These are phyloP conservation scores for Chelon labrosus DNA, from an alignment of 2,797 vertebrate genomes.

Conservation along the genomic window DNA sequence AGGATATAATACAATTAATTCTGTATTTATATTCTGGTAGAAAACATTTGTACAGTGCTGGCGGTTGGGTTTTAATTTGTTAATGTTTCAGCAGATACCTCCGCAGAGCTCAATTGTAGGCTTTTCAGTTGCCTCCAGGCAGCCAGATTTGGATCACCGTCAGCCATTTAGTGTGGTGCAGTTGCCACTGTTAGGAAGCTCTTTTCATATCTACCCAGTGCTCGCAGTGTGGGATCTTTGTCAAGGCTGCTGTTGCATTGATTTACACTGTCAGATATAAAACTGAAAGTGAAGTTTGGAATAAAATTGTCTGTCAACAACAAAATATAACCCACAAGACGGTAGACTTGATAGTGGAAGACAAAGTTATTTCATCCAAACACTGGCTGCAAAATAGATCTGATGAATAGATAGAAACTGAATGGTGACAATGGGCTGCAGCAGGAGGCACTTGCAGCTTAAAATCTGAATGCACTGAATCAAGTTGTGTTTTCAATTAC, in stretches of 20 bases:
- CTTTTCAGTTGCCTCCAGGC: conserved; percentile 5
- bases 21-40: neutral
- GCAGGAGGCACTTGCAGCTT: conserved; percentile 14
- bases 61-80: conserved; percentile 12
- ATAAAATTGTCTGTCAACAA: conserved; percentile 10
- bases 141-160: conserved; percentile 33
- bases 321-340: conserved; percentile 3
- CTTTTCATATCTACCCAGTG: conserved; percentile 8
- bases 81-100: conserved; percentile 2
- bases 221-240: conserved; percentile 14
- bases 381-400: neutral
- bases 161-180: conserved; percentile 6
- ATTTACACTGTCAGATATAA: neutral
- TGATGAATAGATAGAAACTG: neutral
- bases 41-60: conserved; percentile 1
- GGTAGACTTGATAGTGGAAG: neutral
- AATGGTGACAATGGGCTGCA: neutral
- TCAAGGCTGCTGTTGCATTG: conserved; percentile 7
- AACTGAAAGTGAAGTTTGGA: neutral
- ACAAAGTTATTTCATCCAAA: neutral
- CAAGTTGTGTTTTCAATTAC: conserved; percentile 22
- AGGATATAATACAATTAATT: neutral
- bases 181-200: conserved; percentile 2
- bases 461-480: conserved; percentile 12
- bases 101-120: neutral